Percentiles rank a stretch among this genome's conserved stretches.
Conservation (phyloP, 2,113 vertebrate species). For the Apodemus sylvaticus region DNA sequence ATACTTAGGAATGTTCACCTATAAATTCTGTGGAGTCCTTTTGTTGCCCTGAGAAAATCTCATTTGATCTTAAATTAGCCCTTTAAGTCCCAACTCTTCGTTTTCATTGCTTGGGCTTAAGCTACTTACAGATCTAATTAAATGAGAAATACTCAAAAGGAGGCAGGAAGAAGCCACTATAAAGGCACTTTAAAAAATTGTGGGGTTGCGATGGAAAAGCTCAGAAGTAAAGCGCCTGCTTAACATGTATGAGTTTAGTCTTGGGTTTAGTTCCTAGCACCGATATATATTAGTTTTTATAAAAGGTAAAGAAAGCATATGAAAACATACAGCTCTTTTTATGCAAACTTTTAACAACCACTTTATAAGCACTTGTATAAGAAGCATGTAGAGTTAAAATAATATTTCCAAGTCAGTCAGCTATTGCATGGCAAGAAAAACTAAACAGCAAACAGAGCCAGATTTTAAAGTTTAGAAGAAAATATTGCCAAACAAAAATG, state of each 20-base stretch:
- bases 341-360: not conserved
- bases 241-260: not conserved
- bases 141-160: constrained; percentile 35
- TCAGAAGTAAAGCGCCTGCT: not conserved
- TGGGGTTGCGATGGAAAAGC: not conserved
- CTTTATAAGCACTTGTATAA: not conserved
- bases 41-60: constrained; percentile 5
- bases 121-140: not conserved
- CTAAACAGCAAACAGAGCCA: not conserved
- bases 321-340: not conserved
- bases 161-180: constrained; percentile 8
- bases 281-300: not conserved
- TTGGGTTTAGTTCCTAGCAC: not conserved
- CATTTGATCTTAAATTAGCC: not conserved
- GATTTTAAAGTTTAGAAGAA: not conserved
- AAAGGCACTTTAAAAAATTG: not conserved
- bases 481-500: not conserved
- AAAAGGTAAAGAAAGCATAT: not conserved
- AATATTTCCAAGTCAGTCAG: constrained; percentile 23
- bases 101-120: constrained; percentile 42
- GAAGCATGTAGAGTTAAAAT: not conserved
- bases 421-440: constrained; percentile 19
- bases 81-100: not conserved
- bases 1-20: not conserved
- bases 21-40: constrained; percentile 40